Percentiles rank a stretch among this genome's conserved stretches.
phyloP scores from a whole-genome alignment of 1,140 invertebrate species.

The Platorchestia sp. region DNA sequence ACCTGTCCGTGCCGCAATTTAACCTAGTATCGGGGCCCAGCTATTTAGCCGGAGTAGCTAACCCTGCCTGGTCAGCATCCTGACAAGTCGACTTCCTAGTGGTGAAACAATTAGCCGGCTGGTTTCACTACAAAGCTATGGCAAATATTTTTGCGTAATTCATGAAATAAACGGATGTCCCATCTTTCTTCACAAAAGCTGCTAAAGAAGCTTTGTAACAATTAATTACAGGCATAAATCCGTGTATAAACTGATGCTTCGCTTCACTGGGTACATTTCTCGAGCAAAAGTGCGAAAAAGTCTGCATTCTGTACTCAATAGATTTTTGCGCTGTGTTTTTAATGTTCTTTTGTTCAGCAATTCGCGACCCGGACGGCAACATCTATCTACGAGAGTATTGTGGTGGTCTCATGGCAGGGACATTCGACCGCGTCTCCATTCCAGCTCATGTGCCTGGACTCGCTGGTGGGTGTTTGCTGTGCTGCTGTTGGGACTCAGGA shows the following conservation, averaged over 20 bases:
- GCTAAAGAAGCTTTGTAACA: no score
- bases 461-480: conserved; percentile 56
- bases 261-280: background rate
- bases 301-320: background rate
- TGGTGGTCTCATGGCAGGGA: conserved; percentile 73
- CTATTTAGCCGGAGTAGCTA: no score
- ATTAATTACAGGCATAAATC: no score
- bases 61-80: no score
- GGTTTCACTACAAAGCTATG: no score
- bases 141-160: no score
- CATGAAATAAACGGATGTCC: no score
- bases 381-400: conserved; percentile 73
- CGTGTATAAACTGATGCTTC: background rate
- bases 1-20: no score
- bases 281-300: background rate
- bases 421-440: conserved; percentile 74
- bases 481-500: background rate
- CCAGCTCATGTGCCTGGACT: conserved; percentile 70
- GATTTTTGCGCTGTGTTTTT: background rate
- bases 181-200: no score
- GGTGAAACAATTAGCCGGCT: no score
- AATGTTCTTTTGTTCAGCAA: conserved; percentile 69
- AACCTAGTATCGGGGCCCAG: no score
- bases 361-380: conserved; percentile 74
- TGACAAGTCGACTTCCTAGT: no score